phyloP scores from a whole-genome alignment of 2,797 vertebrate species.

The Tokudaia tokunoshimensis region DNA sequence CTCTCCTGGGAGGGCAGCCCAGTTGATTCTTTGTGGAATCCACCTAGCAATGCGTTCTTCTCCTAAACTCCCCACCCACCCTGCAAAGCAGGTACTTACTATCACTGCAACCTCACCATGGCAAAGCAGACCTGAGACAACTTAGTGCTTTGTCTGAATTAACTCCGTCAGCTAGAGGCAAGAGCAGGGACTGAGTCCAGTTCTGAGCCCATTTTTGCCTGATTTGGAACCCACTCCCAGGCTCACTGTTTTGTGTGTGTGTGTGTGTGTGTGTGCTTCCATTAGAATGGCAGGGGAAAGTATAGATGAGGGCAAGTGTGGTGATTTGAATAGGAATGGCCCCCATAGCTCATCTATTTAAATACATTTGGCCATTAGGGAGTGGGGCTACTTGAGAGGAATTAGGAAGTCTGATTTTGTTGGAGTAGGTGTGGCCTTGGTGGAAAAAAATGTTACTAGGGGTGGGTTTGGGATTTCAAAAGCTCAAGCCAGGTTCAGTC shows the following conservation, averaged over 20 bases:
- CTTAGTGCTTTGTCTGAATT: background rate
- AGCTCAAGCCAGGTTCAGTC: background rate
- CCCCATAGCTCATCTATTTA: no score
- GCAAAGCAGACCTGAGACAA: background rate
- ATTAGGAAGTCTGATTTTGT: background rate
- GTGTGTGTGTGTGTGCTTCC: background rate
- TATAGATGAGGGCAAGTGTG: background rate
- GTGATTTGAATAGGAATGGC: background rate
- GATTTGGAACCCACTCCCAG: background rate
- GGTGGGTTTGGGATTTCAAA: background rate
- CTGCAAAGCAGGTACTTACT: background rate
- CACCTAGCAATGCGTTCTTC: background rate
- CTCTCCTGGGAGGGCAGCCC: background rate
- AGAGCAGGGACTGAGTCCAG: background rate
- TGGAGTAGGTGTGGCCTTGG: background rate
- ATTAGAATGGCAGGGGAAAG: background rate
- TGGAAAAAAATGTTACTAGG: background rate
- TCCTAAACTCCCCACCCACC: background rate
- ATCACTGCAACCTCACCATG: background rate
- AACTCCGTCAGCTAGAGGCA: background rate
- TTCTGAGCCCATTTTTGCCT: background rate
- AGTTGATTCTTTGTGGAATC: background rate
- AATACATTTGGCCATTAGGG: background rate
- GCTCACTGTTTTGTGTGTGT: background rate
- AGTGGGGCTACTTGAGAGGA: no score